Evolutionary conservation across 2,888 invertebrate species (phyloP).

Genomic region (Nomada hirtipes): DNA sequence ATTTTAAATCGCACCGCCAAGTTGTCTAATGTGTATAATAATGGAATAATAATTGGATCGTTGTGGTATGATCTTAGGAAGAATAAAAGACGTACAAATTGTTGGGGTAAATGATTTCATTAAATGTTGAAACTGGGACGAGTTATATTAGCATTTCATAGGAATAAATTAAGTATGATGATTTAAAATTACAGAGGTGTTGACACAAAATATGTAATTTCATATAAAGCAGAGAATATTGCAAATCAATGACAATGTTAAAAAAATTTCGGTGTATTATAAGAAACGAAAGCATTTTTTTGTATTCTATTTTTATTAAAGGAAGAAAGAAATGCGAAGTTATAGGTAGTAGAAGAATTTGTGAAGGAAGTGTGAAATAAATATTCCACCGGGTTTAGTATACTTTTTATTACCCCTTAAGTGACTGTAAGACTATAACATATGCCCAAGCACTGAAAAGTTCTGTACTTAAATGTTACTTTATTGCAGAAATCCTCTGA

Average conservation of each 20-base stretch:
- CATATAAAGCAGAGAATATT: too few relatives aligned
- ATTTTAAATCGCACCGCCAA: not conserved
- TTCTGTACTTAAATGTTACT: not conserved
- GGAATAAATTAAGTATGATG: not conserved
- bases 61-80: too few relatives aligned
- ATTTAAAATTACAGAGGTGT: not conserved
- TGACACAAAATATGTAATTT: too few relatives aligned
- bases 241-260: too few relatives aligned
- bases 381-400: not conserved
- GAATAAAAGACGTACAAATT: not conserved
- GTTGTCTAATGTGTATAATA: too few relatives aligned
- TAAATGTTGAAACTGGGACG: not conserved
- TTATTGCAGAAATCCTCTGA: slow-evolving; percentile 6
- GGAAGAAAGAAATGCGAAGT: too few relatives aligned
- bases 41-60: too few relatives aligned
- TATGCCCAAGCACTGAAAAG: not conserved
- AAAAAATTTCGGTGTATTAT: too few relatives aligned
- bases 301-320: too few relatives aligned
- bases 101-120: not conserved
- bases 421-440: slow-evolving; percentile 2
- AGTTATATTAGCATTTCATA: not conserved
- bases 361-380: not conserved
- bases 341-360: not conserved
- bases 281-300: too few relatives aligned
- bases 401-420: not conserved